Base-by-base conservation (phyloP, 2,797 vertebrate species). In the Oreochromis grahami region DNA sequence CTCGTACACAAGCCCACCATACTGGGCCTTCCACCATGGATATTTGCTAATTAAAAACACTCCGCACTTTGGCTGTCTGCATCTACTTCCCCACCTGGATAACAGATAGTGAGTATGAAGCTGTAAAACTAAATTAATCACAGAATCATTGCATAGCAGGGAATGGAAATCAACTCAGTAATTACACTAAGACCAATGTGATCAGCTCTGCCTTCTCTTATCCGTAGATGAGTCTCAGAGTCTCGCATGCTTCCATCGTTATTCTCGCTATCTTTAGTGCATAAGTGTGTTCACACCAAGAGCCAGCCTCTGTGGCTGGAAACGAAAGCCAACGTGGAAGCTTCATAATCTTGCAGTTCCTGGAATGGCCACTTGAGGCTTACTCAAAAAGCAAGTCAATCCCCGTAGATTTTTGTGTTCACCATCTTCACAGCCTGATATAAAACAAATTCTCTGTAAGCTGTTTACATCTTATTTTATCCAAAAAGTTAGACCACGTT, bases 21-120 rank as follows among this genome's bases (percentile, higher is more conserved):
- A 89, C 93, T 88, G 92, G 88, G 88, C 94, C 92, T 89, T 91
- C 91, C 88, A 82, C 90, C 50, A 78, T 72, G 85, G 93, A 93
- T 89, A 90, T 85, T 45, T 86, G 82, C 94, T 95, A 94, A 94
- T 95, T 95, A 95, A 94, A 94, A 93, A 91, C 89, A 89, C 90
- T 90, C 91, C 52, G 84, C 78, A 14, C 88, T 81, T 79, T 78
- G 86, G 84, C 92, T 91, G 90, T 90, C 93, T 88, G 89, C 92
- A 88, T 92, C 92, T 83, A 84, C 86, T 82, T 91, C 88, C 83
- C 84, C 87, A 93, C 92, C 92, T 92, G 91, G 90, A 90, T 76
- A 82, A 84, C 60, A 86, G 78, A 55, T 84, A 83, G 84, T 60
- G 77, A 87, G 80, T 78, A 38, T 34, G 78, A 52, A 84, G 85